These are phyloP conservation scores for Dromaius novaehollandiae DNA, from an alignment of 2,113 vertebrate species.

Conservation along the genomic window DNA sequence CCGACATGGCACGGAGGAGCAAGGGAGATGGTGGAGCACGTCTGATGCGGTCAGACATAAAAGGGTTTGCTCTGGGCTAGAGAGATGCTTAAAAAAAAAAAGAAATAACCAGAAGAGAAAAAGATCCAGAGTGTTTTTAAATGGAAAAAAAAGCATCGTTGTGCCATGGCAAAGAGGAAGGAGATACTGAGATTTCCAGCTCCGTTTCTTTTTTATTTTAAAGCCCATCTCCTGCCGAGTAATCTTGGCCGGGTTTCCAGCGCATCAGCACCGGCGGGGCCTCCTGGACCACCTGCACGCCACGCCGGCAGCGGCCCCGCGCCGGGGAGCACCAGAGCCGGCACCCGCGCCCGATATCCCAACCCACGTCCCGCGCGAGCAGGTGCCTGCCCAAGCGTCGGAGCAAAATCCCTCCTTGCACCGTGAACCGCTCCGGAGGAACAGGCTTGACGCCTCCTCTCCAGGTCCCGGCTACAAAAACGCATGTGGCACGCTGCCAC, in stretches of 20 bases:
- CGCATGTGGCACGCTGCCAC: accelerated
- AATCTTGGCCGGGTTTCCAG: neutral
- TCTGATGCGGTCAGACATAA: neutral
- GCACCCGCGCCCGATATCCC: no score
- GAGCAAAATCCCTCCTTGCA: accelerated
- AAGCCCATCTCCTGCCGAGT: neutral
- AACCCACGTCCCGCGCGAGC: no score
- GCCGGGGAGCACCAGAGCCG: no score
- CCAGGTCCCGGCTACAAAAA: neutral
- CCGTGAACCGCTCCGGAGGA: accelerated
- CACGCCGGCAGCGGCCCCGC: neutral
- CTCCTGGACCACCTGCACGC: no score
- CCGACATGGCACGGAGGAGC: neutral
- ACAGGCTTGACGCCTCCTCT: accelerated
- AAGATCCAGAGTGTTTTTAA: neutral
- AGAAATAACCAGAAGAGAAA: no score
- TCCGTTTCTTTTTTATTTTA: neutral
- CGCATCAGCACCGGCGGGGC: neutral
- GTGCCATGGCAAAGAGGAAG: neutral
- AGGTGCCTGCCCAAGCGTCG: accelerated
- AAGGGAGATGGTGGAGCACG: neutral
- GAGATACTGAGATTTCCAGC: no score
- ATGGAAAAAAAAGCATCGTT: neutral
- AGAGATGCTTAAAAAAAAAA: neutral
- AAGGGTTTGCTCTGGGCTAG: neutral